These are phyloP conservation scores for Galeopterus variegatus DNA, from an alignment of 2,113 vertebrate species.

Conservation along the genomic window DNA sequence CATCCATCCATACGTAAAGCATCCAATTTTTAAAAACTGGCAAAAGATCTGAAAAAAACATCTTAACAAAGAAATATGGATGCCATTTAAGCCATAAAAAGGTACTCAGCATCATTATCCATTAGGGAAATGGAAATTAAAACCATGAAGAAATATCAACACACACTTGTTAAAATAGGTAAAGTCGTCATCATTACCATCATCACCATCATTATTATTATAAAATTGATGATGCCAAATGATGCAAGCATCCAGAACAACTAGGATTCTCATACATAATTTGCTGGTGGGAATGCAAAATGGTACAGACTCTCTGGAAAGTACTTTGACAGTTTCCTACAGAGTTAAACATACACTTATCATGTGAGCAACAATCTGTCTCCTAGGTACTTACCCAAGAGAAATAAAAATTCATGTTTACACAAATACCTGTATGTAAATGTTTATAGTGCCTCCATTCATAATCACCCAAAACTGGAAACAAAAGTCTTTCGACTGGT, in stretches of 20 bases:
- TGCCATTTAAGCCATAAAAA: background rate
- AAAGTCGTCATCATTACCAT: background rate
- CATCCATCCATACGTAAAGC: no score
- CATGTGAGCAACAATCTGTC: background rate
- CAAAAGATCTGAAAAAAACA: background rate
- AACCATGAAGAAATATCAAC: background rate
- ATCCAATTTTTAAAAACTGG: background rate
- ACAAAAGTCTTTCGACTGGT: background rate
- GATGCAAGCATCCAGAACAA: background rate
- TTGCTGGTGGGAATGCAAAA: background rate
- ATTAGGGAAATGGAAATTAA: background rate
- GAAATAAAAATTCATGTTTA: slow-evolving; percentile 15
- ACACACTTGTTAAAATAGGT: background rate
- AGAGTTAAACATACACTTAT: background rate
- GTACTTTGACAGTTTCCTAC: background rate
- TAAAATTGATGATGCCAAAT: background rate
- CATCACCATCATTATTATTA: background rate
- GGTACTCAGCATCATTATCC: background rate
- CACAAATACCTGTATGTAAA: background rate
- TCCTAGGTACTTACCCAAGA: background rate
- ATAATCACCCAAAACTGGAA: background rate
- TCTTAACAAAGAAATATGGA: background rate
- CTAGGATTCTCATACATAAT: background rate
- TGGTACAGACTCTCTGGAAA: background rate
- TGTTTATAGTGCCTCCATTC: background rate